Base-by-base conservation (phyloP, 1,140 invertebrate genomes). In the Pachyrhynchus sulphureomaculatus region DNA sequence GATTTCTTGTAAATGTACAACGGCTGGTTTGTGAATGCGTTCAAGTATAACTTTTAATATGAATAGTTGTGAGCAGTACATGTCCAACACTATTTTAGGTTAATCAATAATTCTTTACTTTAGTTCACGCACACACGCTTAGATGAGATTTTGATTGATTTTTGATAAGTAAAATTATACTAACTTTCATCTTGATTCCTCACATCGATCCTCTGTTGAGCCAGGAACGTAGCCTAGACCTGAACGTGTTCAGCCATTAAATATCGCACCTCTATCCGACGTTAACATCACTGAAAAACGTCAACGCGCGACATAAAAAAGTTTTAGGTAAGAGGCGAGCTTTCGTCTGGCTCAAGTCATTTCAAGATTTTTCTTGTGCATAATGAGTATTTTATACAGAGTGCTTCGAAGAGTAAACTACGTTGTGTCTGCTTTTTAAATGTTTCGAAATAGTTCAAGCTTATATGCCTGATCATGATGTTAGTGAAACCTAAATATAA, bases 221-320 rank as follows among this genome's bases (percentile, higher is more conserved):
- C 12, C 26, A 6, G 5, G 26, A 29, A 29, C 26, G 26, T 29
- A 29, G 26, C 12, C 12, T 29, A 6, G 6, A 6, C 1, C 9
- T 18, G 6, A 23, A 13, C 15, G 49, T 37, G 51, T 41, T 54
- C 29, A 24, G 2, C 51, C 37, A 54, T 54, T 41, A 54, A 54
- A 54, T 37, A 54, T 41, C 13, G 21, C 51, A 54, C 51, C 51
- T 54, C 51, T 54, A 54, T 54, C 51, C 51, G 51, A 54, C 51
- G 21, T 54, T 54, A 37, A 21, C 34, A 54, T 54, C 51, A 42
- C n/a, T 42, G 37, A 54, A 54, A 29, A 54, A 39, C 51, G 37
- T 54, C 51, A 54, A 54, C 51, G 51, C 10, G 37, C 51, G 24
- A 41, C 34, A 24, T 54, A 54, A 54, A 54, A 53, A 54, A 18